These are phyloP conservation scores for Ethmia dodecea DNA, from an alignment of 2,888 invertebrate genomes.

Conservation along the genomic window DNA sequence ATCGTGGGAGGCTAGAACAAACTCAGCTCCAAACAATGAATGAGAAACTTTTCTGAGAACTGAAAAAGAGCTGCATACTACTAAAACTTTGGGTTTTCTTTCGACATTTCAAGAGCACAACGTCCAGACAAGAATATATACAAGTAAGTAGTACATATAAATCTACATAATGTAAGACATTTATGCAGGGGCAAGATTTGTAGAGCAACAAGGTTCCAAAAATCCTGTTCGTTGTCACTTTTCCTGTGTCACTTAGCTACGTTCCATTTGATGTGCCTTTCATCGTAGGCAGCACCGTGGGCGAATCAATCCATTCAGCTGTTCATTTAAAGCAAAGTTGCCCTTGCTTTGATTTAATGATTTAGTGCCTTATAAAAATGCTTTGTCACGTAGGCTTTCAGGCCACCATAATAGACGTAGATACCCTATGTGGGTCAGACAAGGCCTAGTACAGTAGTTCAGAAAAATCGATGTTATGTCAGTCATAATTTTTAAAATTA, in stretches of 20 bases:
- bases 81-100: too few relatives aligned
- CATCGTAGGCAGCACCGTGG: slow-evolving; percentile 20
- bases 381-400: slow-evolving; percentile 49
- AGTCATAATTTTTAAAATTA: slow-evolving; percentile 11
- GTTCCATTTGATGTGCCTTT: too few relatives aligned
- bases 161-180: too few relatives aligned
- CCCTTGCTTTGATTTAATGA: slow-evolving; percentile 22
- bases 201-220: too few relatives aligned
- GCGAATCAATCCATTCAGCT: slow-evolving; percentile 23
- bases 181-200: too few relatives aligned
- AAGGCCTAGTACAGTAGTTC: slow-evolving; percentile 21
- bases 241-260: too few relatives aligned
- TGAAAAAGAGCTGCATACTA: too few relatives aligned
- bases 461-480: slow-evolving; percentile 13
- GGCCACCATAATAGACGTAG: slow-evolving; percentile 29
- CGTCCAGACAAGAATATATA: too few relatives aligned
- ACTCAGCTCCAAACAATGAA: slow-evolving; percentile 33
- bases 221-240: too few relatives aligned
- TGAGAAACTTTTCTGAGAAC: slow-evolving; percentile 32
- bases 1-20: slow-evolving; percentile 32
- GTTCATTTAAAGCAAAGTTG: too few relatives aligned
- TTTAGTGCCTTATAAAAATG: slow-evolving; percentile 26
- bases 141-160: too few relatives aligned
- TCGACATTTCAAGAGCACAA: too few relatives aligned
- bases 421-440: slow-evolving; percentile 43